Percentiles rank a stretch among this genome's conserved stretches.
Evolutionary conservation across 1,140 invertebrate species (phyloP).

Genomic region (Neelides sp.): DNA sequence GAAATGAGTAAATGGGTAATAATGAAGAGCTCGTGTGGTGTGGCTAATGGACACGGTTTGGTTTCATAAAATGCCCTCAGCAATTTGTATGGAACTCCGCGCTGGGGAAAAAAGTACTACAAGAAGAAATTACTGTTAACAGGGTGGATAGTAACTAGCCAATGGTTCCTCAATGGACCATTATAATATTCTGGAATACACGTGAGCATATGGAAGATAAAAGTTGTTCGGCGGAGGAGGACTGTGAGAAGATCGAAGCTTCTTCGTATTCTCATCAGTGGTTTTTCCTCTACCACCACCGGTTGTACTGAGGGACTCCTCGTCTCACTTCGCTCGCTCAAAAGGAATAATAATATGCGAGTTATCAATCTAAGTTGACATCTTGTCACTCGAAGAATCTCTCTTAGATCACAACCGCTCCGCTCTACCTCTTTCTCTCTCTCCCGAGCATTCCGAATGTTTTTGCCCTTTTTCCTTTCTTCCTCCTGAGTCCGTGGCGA

Average conservation of each 20-base stretch:
- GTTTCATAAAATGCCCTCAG: conserved; percentile 10
- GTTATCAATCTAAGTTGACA: conserved; percentile 29
- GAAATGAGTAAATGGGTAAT: conserved; percentile 6
- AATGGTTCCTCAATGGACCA: too few relatives aligned
- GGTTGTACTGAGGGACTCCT: too few relatives aligned
- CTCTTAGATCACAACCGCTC: conserved; percentile 4
- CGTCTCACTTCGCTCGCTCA: conserved; percentile 15
- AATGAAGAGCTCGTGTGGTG: conserved; percentile 15
- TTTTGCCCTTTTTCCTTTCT: not conserved
- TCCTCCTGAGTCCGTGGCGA: not conserved
- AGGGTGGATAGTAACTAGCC: too few relatives aligned
- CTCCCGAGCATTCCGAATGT: not conserved
- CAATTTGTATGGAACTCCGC: conserved; percentile 5
- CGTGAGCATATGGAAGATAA: too few relatives aligned
- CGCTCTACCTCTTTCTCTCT: not conserved
- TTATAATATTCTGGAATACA: too few relatives aligned
- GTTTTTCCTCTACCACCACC: too few relatives aligned
- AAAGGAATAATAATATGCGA: conserved; percentile 27
- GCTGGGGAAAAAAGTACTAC: conserved; percentile 13
- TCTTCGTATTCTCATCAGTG: too few relatives aligned
- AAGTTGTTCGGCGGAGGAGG: too few relatives aligned
- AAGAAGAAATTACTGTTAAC: too few relatives aligned
- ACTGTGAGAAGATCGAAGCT: too few relatives aligned
- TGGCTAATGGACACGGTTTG: conserved; percentile 16
- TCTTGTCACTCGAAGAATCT: conserved; percentile 27